Conservation (phyloP, 2,797 vertebrate genomes). For the Ctenopoma multispine region DNA sequence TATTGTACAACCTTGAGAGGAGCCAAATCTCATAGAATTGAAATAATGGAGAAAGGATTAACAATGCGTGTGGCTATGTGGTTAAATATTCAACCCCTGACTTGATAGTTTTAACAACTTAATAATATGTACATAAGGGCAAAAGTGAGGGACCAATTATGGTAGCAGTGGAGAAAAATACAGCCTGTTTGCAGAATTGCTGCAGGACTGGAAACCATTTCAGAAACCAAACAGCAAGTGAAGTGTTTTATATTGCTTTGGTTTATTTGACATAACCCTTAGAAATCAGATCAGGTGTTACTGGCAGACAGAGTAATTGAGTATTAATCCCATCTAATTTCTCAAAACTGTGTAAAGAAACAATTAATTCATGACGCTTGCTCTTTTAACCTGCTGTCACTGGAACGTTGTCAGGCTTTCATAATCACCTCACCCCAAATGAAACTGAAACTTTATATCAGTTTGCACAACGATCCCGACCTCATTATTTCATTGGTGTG, state of each 20-base stretch:
- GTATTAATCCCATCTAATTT: constrained; percentile 73
- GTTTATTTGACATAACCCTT: constrained; percentile 62
- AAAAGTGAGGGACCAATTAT: constrained; percentile 79
- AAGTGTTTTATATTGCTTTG: constrained; percentile 74
- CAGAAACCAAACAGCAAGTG: constrained; percentile 70
- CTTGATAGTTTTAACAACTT: constrained; percentile 84
- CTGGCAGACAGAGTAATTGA: constrained; percentile 55
- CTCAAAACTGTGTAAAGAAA: constrained; percentile 68
- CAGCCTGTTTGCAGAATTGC: constrained; percentile 72
- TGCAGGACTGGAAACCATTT: constrained; percentile 82
- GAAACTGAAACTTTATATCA: constrained; percentile 63
- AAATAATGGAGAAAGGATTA: constrained; percentile 79
- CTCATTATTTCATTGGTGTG: constrained; percentile 51
- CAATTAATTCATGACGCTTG: constrained; percentile 56
- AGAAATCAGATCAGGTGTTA: constrained; percentile 76
- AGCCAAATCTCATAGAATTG: constrained; percentile 73
- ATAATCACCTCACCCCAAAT: constrained; percentile 48
- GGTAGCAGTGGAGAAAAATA: constrained; percentile 66
- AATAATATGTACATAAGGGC: constrained; percentile 81
- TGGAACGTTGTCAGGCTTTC: constrained; percentile 49
- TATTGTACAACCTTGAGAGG: constrained; percentile 74
- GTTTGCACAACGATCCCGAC: constrained; percentile 51
- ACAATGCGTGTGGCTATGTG: constrained; percentile 78
- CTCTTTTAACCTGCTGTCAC: constrained; percentile 48
- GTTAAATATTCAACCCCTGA: constrained; percentile 75